phyloP scores from a whole-genome alignment of 2,888 invertebrate species.

The Beris chalybata region DNA sequence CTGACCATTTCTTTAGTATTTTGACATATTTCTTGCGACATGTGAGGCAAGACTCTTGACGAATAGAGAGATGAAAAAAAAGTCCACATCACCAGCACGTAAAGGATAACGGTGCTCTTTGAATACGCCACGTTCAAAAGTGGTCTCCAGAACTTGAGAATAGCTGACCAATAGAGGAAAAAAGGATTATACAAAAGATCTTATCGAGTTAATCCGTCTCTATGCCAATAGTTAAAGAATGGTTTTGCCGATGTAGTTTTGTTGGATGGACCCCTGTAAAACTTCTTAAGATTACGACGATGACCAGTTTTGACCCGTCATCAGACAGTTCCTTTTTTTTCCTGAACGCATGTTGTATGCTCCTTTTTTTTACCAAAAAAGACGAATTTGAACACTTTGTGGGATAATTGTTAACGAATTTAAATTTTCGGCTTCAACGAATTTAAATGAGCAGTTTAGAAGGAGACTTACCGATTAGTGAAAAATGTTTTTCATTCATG shows the following conservation, averaged over 20 bases:
- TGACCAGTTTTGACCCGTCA: constrained; percentile 14
- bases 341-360: background rate
- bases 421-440: constrained; percentile 29
- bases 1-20: constrained; percentile 25
- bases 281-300: constrained; percentile 2
- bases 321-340: background rate
- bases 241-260: constrained; percentile 20
- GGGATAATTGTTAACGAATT: constrained; percentile 26
- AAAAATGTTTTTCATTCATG: constrained; percentile 22
- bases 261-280: background rate
- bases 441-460: constrained; percentile 22
- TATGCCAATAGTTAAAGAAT: constrained; percentile 15
- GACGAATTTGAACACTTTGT: constrained; percentile 7
- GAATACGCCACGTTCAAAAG: constrained; percentile 4
- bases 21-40: constrained; percentile 32
- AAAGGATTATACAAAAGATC: constrained; percentile 30
- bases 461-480: background rate
- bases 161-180: constrained; percentile 15
- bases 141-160: constrained; percentile 7
- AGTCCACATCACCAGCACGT: constrained; percentile 1
- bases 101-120: background rate
- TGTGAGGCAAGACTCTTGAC: constrained; percentile 27
- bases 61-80: background rate
- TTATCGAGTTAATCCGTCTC: constrained; percentile 31
- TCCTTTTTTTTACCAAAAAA: constrained; percentile 2